Base-by-base conservation (phyloP, 2,797 vertebrate species). In the Dryobates pubescens region DNA sequence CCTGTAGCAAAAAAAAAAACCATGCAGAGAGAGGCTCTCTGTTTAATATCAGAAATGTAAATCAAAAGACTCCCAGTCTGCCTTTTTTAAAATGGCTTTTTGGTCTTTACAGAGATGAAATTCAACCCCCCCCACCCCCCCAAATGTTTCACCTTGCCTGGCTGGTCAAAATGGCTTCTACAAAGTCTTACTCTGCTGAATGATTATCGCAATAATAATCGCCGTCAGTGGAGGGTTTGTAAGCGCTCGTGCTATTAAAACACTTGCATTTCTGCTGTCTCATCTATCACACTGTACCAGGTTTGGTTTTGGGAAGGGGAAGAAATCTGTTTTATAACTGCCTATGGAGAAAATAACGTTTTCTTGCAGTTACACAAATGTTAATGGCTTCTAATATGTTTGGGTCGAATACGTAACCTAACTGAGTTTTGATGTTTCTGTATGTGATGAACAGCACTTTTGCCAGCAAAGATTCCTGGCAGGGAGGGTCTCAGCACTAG, bases 11-110 rank as follows among this genome's bases (percentile, higher is more conserved):
- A 95, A 93, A 43, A 43, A 43, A 94, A 12, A 38, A 10, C 38
- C 38, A 38, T 12, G 38, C 38, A 64, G 95, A 95, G 96, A 91
- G 93, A 27, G 7, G 75, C 84, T 83, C 92, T 82, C 72, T 94
- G 83, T 92, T 95, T 95, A 96, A 95, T 97, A 97, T 96, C 97
- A 96, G 95, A 94, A 97, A 96, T 95, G 96, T 93, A 94, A 96
- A 96, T 97, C 97, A 96, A 89, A 97, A 82, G 92, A 58, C 20
- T 92, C 94, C 94, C 95, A 93, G 92, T 76, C 95, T 92, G 92
- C 70, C 94, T 96, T 89, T 91, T 81, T 54, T 8, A 11, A 96
- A 94, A 97, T 53, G 93, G 94, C 90, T 96, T 94, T 43, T 89
- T 96, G 82, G 96, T 96, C 94, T 96, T 96, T 84, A 88, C 75